Conservation (phyloP, 2,888 invertebrate species). For the Atrina japonica region DNA sequence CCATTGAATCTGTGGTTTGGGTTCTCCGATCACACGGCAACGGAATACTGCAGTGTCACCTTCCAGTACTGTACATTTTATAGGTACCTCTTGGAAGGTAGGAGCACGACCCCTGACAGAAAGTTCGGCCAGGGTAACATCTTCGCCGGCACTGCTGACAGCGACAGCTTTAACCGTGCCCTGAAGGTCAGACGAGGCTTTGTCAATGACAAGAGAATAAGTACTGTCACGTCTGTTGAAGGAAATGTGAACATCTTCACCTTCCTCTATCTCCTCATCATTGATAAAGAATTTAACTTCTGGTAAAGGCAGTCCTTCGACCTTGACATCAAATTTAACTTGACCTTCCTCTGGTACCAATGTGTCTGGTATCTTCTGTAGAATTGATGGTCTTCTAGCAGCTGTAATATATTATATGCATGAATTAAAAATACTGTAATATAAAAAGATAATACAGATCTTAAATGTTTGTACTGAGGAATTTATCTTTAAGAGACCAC, state of each 20-base stretch:
- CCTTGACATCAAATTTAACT: conserved; percentile 87
- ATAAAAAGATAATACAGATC: background rate
- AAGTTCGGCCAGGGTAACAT: conserved; percentile 82
- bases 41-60: conserved; percentile 78
- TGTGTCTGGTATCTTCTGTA: conserved; percentile 72
- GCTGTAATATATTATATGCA: conserved; percentile 62
- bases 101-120: conserved; percentile 79
- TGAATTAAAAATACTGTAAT: background rate
- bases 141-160: conserved; percentile 87
- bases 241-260: conserved; percentile 71
- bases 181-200: conserved; percentile 88
- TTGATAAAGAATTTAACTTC: conserved; percentile 88
- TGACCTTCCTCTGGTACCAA: conserved; percentile 77
- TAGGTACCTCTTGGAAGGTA: conserved; percentile 75
- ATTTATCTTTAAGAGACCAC: no score
- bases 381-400: conserved; percentile 77
- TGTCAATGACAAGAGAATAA: conserved; percentile 85
- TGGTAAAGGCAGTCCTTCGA: conserved; percentile 93
- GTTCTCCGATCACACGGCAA: conserved; percentile 77
- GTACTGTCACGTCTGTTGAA: conserved; percentile 81
- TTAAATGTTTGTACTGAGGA: background rate
- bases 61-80: conserved; percentile 79
- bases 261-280: conserved; percentile 73
- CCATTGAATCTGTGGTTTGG: conserved; percentile 78
- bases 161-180: conserved; percentile 87